Conservation (phyloP, 2,113 vertebrate species). For the Hemibagrus wyckioides region DNA sequence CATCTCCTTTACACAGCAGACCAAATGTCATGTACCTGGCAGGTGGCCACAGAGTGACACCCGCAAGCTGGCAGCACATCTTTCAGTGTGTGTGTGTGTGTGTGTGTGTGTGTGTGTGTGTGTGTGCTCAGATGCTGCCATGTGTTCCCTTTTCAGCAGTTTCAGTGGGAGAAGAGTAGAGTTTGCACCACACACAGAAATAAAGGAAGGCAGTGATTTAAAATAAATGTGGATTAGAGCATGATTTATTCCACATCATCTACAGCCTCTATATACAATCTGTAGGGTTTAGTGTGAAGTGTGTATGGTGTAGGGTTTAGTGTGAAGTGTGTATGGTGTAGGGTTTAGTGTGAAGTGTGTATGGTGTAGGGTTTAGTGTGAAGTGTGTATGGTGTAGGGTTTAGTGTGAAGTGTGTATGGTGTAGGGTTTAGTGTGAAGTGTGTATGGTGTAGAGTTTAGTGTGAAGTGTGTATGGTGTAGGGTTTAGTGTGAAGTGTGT, state of each 20-base stretch:
- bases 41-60: neutral
- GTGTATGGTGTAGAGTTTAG: neutral
- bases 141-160: conserved; percentile 12
- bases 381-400: too few relatives aligned
- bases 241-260: neutral
- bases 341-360: too few relatives aligned
- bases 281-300: neutral
- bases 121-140: neutral
- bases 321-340: too few relatives aligned
- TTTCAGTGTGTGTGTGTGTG: neutral
- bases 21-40: conserved; percentile 29
- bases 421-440: too few relatives aligned
- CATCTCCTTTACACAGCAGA: conserved; percentile 16
- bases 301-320: too few relatives aligned
- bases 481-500: too few relatives aligned
- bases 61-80: conserved; percentile 27
- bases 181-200: neutral
- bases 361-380: too few relatives aligned
- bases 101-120: conserved; percentile 26
- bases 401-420: too few relatives aligned
- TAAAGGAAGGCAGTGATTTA: neutral
- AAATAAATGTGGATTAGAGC: neutral
- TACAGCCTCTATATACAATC: too few relatives aligned
- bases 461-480: neutral
- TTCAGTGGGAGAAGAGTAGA: neutral